These are phyloP conservation scores for Camponotus floridanus DNA, from an alignment of 1,140 invertebrate species.

Conservation along the genomic window DNA sequence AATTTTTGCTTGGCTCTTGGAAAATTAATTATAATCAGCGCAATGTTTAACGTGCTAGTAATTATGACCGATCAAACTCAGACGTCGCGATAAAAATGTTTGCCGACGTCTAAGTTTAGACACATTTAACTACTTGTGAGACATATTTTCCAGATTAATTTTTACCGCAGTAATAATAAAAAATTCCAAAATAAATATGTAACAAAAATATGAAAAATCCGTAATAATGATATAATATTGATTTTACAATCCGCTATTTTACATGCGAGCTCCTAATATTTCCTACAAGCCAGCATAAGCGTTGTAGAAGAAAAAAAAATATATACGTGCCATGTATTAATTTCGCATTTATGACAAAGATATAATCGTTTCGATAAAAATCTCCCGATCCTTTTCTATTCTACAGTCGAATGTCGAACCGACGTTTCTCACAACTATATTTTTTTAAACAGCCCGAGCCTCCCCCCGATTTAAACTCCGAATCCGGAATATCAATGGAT, in stretches of 20 bases:
- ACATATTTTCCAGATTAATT: background rate
- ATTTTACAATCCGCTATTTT: background rate
- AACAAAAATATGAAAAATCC: background rate
- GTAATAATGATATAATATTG: background rate
- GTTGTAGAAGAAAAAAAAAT: background rate
- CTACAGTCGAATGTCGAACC: background rate
- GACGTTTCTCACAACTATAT: background rate
- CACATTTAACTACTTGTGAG: slow-evolving; percentile 60
- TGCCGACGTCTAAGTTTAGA: slow-evolving; percentile 60
- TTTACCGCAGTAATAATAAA: background rate
- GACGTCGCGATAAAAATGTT: slow-evolving; percentile 50
- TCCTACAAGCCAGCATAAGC: background rate
- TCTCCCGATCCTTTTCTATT: background rate
- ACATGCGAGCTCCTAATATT: background rate
- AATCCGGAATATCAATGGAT: too few species aligned
- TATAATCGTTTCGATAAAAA: background rate
- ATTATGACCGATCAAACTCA: slow-evolving; percentile 50
- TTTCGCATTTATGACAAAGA: background rate
- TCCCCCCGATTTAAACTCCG: too few species aligned
- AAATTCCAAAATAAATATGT: background rate
- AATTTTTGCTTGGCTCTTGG: background rate
- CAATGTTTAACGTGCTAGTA: slow-evolving; percentile 30
- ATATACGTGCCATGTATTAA: background rate
- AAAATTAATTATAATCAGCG: background rate
- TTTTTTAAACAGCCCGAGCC: background rate